Base-by-base conservation (phyloP, 37 sponge, comb jelly and placozoan genomes). In the Dysidea cf. avara region DNA sequence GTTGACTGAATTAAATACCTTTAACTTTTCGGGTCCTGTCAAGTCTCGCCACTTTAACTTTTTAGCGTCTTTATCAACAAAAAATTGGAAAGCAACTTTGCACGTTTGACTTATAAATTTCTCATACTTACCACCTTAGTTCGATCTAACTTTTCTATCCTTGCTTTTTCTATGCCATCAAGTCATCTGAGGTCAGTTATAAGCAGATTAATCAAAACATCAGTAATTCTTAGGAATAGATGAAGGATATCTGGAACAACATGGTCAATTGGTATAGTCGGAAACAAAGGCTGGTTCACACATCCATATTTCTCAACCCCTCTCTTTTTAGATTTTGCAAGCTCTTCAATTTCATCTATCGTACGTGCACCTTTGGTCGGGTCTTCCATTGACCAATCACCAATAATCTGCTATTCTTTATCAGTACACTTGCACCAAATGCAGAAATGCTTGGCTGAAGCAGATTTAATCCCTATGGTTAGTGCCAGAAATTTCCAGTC, bases 11-110 rank as follows among this genome's bases (percentile, higher is more conserved):
- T n/a, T n/a, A n/a, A n/a, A n/a, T n/a, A n/a, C n/a, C n/a, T n/a
- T n/a, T n/a, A n/a, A n/a, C 69, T 68, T 68, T 22, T 68, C 69
- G 16, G 69, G 69, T 2, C 69, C 69, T n/a, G n/a, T n/a, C n/a
- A n/a, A n/a, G n/a, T n/a, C n/a, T n/a, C n/a, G n/a, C n/a, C n/a
- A n/a, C n/a, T n/a, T n/a, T n/a, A n/a, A n/a, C 33, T 35, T 35
- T 12, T 53, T 53, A 18, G 24, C 28, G 13, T 9, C 11, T 29
- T 74, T 28, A 3, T 58, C 61, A 2, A 40, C 62, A 38, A 53
- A 61, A 61, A 49, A 59, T 13, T 58, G 61, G 26, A 74, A 74
- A 4, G 58, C 24, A 24, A 69, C 30, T 3, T 16, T 3, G 25
- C 72, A 71, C 1, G 38, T 39, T 35, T 71, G 58, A 56, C 56